Evolutionary conservation across 2,888 invertebrate genomes (phyloP).

Genomic region (Alloscopus bannaensis): DNA sequence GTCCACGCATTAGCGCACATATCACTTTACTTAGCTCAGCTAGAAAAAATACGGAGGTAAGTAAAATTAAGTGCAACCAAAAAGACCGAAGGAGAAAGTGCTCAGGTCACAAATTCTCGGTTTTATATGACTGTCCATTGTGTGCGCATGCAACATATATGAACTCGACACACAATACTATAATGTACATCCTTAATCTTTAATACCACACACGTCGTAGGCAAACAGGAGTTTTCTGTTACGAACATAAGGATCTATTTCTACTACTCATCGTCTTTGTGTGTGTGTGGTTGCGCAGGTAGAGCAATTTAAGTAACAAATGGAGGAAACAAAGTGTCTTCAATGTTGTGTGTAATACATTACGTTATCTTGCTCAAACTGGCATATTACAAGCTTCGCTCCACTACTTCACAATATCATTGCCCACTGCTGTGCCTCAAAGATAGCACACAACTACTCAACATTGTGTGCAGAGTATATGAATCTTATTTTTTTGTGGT

Average conservation of each 20-base stretch:
- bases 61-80: conserved; percentile 38
- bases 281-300: conserved; percentile 30
- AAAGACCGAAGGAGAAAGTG: neutral
- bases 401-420: conserved; percentile 10
- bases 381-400: conserved; percentile 20
- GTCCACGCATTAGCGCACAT: too few species aligned
- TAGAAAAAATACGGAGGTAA: conserved; percentile 13
- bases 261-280: too few species aligned
- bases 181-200: too few species aligned
- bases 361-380: conserved; percentile 41
- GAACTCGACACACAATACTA: too few species aligned
- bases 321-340: conserved; percentile 51
- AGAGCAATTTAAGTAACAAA: conserved; percentile 62
- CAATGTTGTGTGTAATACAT: conserved; percentile 44
- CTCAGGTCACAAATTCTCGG: conserved; percentile 16
- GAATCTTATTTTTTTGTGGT: conserved; percentile 11
- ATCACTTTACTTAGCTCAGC: conserved; percentile 12
- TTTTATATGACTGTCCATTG: neutral
- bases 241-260: too few species aligned
- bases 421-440: too few species aligned
- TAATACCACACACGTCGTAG: too few species aligned
- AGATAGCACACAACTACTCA: too few species aligned
- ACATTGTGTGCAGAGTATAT: conserved; percentile 9
- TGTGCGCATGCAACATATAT: too few species aligned
- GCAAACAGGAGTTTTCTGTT: too few species aligned